A percentile compares a stretch with the other conserved stretches of the same genome.
Conservation (phyloP, 2,113 vertebrate species). For the Cephalopholis sonnerati region DNA sequence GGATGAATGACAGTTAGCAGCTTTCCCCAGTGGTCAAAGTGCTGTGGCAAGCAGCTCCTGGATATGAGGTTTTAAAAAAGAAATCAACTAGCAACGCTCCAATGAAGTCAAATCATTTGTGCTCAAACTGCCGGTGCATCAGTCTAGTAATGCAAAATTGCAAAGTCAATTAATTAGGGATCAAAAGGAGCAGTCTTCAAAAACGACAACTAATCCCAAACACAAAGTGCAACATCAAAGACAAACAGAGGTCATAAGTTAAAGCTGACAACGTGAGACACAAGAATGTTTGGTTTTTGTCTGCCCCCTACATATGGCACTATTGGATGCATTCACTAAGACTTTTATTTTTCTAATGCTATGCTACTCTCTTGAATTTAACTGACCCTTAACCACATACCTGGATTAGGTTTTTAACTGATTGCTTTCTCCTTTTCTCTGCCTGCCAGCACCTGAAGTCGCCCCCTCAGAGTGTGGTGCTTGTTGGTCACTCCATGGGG, state of each 20-base stretch:
- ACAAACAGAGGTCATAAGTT: not conserved
- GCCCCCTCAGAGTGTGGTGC: conserved; percentile 90
- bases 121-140: no score
- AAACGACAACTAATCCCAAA: not conserved
- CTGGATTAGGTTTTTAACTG: not conserved
- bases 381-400: not conserved
- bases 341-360: not conserved
- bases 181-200: no score
- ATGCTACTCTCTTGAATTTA: not conserved
- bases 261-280: no score
- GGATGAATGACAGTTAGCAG: no score
- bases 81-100: no score
- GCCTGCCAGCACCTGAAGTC: conserved; percentile 84
- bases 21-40: no score
- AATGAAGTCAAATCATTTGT: no score
- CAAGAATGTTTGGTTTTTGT: no score
- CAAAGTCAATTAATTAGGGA: no score
- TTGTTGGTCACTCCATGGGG: conserved; percentile 99
- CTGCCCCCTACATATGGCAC: not conserved
- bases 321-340: not conserved
- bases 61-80: no score
- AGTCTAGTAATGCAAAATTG: no score
- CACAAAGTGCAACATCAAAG: not conserved
- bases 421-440: not conserved
- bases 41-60: no score